A percentile compares a stretch with the other conserved stretches of the same genome.
Conservation (phyloP, 2,797 vertebrate genomes). For the Poeciliopsis infans region DNA sequence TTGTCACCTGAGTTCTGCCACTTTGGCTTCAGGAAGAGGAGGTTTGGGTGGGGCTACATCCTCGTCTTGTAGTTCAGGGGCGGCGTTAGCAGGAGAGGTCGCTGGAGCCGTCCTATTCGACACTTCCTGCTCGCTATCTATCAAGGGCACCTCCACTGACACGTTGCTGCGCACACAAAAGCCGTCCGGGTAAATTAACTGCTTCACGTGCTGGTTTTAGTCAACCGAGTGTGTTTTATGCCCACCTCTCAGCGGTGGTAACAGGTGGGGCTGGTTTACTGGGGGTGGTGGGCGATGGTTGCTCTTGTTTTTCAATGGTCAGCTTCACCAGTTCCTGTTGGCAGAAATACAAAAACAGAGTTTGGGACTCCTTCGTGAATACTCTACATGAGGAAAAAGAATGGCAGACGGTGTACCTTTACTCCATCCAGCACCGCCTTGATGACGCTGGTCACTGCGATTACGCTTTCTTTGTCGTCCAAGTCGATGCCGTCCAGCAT, state of each 20-base stretch:
- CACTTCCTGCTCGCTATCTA: constrained; percentile 89
- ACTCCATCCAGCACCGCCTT: constrained; percentile 98
- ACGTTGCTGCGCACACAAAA: constrained; percentile 71
- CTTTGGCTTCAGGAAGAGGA: constrained; percentile 92
- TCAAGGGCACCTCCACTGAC: constrained; percentile 85
- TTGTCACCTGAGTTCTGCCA: constrained; percentile 92
- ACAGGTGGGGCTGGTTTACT: constrained; percentile 88
- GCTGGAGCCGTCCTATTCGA: constrained; percentile 83
- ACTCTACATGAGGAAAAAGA: background rate
- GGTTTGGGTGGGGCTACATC: constrained; percentile 95
- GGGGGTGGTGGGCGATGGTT: constrained; percentile 91
- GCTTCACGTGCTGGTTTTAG: constrained; percentile 3
- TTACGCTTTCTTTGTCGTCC: constrained; percentile 95
- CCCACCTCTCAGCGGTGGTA: constrained; percentile 87
- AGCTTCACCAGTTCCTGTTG: constrained; percentile 94
- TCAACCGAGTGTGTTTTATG: background rate
- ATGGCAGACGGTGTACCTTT: constrained; percentile 81
- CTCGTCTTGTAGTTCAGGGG: constrained; percentile 83
- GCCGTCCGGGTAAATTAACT: constrained; percentile 11
- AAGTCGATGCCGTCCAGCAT: constrained; percentile 96
- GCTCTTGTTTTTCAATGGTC: constrained; percentile 96
- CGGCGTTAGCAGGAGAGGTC: constrained; percentile 77
- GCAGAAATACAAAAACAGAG: constrained; percentile 22
- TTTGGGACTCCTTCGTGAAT: background rate
- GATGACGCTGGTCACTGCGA: constrained; percentile 92